Base-by-base conservation (phyloP, 2,888 invertebrate species). In the Standfussiana lucernea region DNA sequence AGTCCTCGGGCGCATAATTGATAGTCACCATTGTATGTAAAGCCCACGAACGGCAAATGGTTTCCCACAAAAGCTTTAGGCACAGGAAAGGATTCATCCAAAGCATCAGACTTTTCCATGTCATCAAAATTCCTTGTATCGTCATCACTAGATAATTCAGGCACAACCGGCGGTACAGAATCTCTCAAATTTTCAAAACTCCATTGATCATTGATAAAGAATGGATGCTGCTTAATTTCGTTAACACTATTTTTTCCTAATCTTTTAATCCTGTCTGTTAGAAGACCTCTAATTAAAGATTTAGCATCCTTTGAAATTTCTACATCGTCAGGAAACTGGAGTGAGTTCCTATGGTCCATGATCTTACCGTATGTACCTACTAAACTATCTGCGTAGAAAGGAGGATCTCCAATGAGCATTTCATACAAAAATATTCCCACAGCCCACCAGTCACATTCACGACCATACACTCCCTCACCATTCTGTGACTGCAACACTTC, bases 391-490 rank as follows among this genome's bases (percentile, higher is more conserved):
- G 99, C 99, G 96, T 99, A 99, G 96, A 99, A 99, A 0, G 99
- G 99, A 21, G 99, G 99, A 94, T 99, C 99, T 13, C 99, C 99
- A 79, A 99, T 98, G 73, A 99, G 97, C 99, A 99, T 99, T 97
- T 99, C 99, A 95, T 99, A 99, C 5, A 99, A 97, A 95, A 99
- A 99, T 90, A 99, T 99, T 75, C 99, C 99, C 42, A 99, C 99
- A 35, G 99, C 99, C 99, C 99, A 99, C 99, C 99, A 99, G 96
- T 99, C 99, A 96, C 99, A 99, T 95, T 99, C 99, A 64, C 99
- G 97, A 0, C 99, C 99, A 94, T 99, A 99, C 80, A 99, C 98
- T 77, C 99, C 99, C 93, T 99, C 99, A 59, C 98, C 98, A 86
- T 99, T 99, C 96, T 99, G 99, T 56, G 99, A 99, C 93, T 99